Conservation (phyloP, 2,888 invertebrate genomes). For the Schizotus pectinicornis region DNA sequence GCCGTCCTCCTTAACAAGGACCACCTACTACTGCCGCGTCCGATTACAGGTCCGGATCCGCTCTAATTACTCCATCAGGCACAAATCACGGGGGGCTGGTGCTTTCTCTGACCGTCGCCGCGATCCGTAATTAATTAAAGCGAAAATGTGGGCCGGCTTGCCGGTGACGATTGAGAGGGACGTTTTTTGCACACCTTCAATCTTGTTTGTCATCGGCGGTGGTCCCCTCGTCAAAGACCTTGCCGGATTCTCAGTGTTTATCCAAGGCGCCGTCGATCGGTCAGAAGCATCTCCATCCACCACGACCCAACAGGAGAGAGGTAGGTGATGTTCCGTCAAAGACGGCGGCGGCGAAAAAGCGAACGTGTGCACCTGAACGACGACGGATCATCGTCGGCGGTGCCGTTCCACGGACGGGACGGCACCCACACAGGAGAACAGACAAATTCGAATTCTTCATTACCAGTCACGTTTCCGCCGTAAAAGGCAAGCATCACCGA, state of each 20-base stretch:
- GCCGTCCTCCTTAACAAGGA: constrained; percentile 36
- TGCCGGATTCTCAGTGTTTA: constrained; percentile 1
- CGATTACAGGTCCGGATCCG: constrained; percentile 41
- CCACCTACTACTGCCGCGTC: constrained; percentile 41
- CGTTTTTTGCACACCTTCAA: constrained; percentile 14
- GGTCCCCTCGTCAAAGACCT: constrained; percentile 36
- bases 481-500: constrained; percentile 29
- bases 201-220: constrained; percentile 34
- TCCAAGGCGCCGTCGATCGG: constrained; percentile 25
- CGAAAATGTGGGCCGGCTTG: constrained; percentile 18
- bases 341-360: neutral
- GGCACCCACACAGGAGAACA: constrained; percentile 10
- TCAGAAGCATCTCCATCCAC: constrained; percentile 17
- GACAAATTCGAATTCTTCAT: constrained; percentile 28
- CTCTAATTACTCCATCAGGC: constrained; percentile 41
- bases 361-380: constrained; percentile 2
- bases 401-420: constrained; percentile 6
- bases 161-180: constrained; percentile 11
- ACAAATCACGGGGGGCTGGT: constrained; percentile 34
- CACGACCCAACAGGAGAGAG: constrained; percentile 17
- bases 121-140: constrained; percentile 25
- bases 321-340: neutral
- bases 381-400: too few relatives aligned
- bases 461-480: constrained; percentile 33
- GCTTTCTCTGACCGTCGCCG: too few relatives aligned